Percentiles rank a stretch among this genome's conserved stretches.
Evolutionary conservation across 2,888 invertebrate genomes (phyloP).

Genomic region (Tetramorium bicarinatum): DNA sequence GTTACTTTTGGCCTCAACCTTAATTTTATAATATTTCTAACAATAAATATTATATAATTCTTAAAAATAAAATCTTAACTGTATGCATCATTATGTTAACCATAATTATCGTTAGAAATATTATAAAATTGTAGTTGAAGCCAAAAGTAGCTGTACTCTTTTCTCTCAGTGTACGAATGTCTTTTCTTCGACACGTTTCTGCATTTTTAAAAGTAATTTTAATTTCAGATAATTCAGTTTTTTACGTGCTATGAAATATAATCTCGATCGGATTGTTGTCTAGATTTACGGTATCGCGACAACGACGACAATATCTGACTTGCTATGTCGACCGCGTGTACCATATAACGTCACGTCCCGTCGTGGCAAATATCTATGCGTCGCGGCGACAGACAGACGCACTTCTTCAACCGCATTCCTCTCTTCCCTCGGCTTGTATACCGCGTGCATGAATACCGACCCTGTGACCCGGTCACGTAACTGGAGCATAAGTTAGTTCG

Average conservation of each 20-base stretch:
- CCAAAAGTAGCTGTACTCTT: no score
- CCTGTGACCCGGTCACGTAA: constrained; percentile 74
- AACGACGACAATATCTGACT: not conserved
- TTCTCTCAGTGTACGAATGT: no score
- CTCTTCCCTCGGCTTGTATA: constrained; percentile 45
- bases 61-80: no score
- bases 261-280: not conserved
- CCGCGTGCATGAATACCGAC: constrained; percentile 60
- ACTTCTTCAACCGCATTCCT: constrained; percentile 24
- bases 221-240: not conserved
- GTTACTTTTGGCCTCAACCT: no score
- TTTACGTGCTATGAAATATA: not conserved
- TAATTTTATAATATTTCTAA: no score
- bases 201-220: not conserved
- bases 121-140: no score
- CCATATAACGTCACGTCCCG: not conserved
- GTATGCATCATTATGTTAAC: no score
- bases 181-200: not conserved
- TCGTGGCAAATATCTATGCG: constrained; percentile 46
- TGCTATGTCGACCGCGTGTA: not conserved
- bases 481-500: constrained; percentile 73
- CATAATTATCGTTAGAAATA: no score
- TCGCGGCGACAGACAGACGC: constrained; percentile 67
- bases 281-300: not conserved
- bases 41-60: no score